Percentiles rank a stretch among this genome's conserved stretches.
Evolutionary conservation across 2,888 invertebrate genomes (phyloP).

Genomic region (Anaspis maculata): DNA sequence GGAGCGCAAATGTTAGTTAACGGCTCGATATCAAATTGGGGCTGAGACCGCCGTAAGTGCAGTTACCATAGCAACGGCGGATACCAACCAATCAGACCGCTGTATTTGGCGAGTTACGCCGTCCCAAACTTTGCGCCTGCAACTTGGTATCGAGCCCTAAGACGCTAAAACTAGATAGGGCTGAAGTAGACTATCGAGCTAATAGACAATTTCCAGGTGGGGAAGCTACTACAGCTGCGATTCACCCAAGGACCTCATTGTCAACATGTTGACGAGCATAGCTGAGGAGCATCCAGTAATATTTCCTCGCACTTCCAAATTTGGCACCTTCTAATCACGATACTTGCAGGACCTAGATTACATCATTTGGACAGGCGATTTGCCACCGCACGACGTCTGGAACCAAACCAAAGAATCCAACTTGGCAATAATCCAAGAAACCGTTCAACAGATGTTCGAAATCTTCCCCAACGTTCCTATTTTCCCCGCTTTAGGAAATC

Average conservation of each 20-base stretch:
- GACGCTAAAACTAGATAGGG: too few species aligned
- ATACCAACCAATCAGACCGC: too few species aligned
- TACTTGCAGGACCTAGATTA: slow-evolving; percentile 74
- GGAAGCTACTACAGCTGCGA: slow-evolving; percentile 93
- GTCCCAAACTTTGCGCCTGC: too few species aligned
- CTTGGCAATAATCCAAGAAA: slow-evolving; percentile 70
- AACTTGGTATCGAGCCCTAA: too few species aligned
- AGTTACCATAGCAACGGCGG: too few species aligned
- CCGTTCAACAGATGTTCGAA: slow-evolving; percentile 70
- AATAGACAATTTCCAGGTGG: slow-evolving; percentile 73
- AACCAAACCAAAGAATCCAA: slow-evolving; percentile 84
- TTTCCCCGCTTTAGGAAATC: slow-evolving; percentile 92
- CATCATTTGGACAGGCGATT: slow-evolving; percentile 93
- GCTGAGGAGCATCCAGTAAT: slow-evolving; percentile 72
- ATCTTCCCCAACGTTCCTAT: slow-evolving; percentile 86
- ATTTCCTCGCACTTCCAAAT: too few species aligned
- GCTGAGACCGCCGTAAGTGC: too few species aligned
- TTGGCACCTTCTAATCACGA: too few species aligned
- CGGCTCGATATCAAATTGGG: too few species aligned
- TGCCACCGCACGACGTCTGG: slow-evolving; percentile 94
- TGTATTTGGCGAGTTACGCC: too few species aligned
- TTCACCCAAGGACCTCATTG: slow-evolving; percentile 81
- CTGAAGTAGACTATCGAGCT: too few species aligned
- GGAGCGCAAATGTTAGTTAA: too few species aligned
- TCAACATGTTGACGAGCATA: slow-evolving; percentile 84